Conservation (phyloP, 2,797 vertebrate species). For the Neomorphus geoffroyi region DNA sequence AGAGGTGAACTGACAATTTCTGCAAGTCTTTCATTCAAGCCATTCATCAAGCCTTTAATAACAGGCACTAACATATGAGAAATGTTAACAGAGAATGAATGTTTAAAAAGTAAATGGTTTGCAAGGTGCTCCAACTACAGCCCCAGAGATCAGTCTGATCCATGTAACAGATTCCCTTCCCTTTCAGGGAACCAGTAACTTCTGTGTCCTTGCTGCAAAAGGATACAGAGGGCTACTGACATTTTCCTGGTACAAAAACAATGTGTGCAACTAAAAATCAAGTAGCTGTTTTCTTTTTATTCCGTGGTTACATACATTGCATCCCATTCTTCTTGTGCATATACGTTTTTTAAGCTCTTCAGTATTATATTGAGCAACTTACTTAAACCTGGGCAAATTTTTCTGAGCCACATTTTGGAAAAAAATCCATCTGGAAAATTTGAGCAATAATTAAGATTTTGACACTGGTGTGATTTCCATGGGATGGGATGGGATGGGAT, state of each 20-base stretch:
- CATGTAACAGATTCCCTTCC: not conserved
- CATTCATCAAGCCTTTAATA: constrained; percentile 1
- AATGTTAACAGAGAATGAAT: not conserved
- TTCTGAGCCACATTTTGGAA: not conserved
- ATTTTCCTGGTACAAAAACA: not conserved
- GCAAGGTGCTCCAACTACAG: constrained; percentile 1
- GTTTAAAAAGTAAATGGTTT: not conserved
- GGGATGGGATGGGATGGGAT: not conserved
- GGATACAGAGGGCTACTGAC: not conserved
- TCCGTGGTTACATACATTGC: not conserved
- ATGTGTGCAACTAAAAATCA: not conserved
- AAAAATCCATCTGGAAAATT: not conserved
- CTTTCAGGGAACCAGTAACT: not conserved
- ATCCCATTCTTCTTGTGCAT: not conserved
- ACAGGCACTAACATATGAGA: not conserved
- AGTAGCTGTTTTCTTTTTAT: not conserved
- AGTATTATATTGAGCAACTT: not conserved
- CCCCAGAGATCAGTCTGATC: not conserved
- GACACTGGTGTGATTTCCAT: not conserved
- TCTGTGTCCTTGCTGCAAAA: not conserved
- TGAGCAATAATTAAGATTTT: constrained; percentile 7
- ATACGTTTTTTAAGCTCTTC: not conserved
- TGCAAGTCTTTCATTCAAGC: not conserved
- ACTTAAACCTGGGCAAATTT: not conserved
- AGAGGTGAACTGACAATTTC: not conserved